Conservation (phyloP, 1,140 invertebrate genomes). For the Augochlora pura region DNA sequence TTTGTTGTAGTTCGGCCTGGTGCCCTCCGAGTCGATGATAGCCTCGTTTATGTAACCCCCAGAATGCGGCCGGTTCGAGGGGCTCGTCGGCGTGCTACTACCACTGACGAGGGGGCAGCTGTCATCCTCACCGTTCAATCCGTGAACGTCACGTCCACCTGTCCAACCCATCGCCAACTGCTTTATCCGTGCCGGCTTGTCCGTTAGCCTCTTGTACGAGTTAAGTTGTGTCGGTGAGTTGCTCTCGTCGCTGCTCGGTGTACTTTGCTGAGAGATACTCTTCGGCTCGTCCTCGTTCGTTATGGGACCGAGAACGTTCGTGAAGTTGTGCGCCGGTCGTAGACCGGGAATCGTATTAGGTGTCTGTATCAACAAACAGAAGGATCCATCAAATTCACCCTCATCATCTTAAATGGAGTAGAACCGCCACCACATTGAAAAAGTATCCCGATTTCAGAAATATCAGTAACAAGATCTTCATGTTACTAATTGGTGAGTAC, state of each 20-base stretch:
- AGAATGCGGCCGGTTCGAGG: constrained; percentile 83
- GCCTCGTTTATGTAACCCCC: constrained; percentile 90
- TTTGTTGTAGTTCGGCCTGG: constrained; percentile 76
- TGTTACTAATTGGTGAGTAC: too few relatives aligned
- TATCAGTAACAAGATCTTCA: not conserved
- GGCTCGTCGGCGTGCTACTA: constrained; percentile 80
- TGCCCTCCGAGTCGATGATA: constrained; percentile 79
- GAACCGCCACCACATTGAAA: too few relatives aligned
- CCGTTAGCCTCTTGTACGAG: constrained; percentile 89
- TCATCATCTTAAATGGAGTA: too few relatives aligned
- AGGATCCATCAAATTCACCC: too few relatives aligned
- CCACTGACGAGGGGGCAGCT: constrained; percentile 84
- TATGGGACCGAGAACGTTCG: constrained; percentile 78
- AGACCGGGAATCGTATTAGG: constrained; percentile 81
- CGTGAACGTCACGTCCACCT: constrained; percentile 75
- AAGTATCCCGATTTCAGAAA: not conserved
- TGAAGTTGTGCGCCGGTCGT: constrained; percentile 79
- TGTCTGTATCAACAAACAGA: constrained; percentile 57
- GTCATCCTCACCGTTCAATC: constrained; percentile 79
- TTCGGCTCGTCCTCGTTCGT: constrained; percentile 76
- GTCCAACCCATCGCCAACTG: constrained; percentile 86
- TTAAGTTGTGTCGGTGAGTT: constrained; percentile 94
- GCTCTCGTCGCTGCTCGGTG: constrained; percentile 91
- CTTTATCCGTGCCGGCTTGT: constrained; percentile 92
- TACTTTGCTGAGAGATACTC: constrained; percentile 82